Conservation (phyloP, 2,888 invertebrate genomes). For the Agrochola lota region DNA sequence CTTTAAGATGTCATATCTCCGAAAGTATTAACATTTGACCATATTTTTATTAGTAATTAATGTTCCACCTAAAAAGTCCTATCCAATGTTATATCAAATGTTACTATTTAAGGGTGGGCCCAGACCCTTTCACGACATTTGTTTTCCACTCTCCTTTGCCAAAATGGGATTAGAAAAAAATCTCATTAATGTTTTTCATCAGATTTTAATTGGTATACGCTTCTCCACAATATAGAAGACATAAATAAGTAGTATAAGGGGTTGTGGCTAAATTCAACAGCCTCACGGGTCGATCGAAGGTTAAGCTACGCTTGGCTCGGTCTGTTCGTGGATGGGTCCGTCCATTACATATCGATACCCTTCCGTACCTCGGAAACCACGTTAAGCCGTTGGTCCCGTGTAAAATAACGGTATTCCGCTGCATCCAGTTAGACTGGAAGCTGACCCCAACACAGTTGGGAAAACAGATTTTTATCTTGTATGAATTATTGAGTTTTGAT, state of each 20-base stretch:
- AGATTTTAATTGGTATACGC: neutral
- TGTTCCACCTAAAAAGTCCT: too few relatives aligned
- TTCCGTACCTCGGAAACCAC: neutral
- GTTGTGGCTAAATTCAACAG: neutral
- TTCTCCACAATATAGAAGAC: neutral
- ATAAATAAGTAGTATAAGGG: neutral
- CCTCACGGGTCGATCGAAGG: neutral
- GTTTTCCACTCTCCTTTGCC: neutral
- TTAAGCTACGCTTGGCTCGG: neutral
- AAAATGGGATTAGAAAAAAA: neutral
- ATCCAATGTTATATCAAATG: too few relatives aligned
- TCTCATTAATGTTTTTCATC: neutral
- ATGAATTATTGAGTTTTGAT: neutral
- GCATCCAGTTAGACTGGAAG: neutral
- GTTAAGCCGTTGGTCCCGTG: neutral
- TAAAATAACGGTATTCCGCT: neutral
- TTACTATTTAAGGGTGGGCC: too few relatives aligned
- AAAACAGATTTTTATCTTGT: neutral
- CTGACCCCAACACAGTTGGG: neutral
- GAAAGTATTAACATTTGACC: too few relatives aligned
- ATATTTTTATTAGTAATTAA: too few relatives aligned
- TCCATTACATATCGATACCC: neutral
- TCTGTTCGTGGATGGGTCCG: neutral
- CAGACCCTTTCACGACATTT: too few relatives aligned
- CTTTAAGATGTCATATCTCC: too few relatives aligned